These are phyloP conservation scores for Drosophila limbata DNA, from an alignment of 2,888 invertebrate species.

Conservation along the genomic window DNA sequence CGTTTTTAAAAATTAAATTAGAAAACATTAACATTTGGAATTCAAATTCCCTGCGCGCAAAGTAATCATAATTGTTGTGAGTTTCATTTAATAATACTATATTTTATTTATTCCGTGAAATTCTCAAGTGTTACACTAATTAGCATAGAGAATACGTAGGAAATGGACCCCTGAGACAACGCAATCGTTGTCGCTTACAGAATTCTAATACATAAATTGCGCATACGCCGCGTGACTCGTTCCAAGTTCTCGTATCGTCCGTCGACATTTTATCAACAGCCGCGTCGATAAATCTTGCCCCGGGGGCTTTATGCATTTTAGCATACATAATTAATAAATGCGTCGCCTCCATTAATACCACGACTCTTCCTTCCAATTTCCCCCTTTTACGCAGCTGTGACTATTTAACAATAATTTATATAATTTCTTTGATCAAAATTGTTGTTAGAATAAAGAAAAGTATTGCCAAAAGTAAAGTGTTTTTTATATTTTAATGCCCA, in stretches of 20 bases:
- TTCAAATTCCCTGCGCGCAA: neutral
- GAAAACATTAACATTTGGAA: slow-evolving; percentile 2
- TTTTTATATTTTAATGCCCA: neutral
- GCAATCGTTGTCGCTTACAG: neutral
- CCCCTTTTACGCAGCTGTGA: neutral
- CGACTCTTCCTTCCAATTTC: neutral
- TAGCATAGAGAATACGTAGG: slow-evolving; percentile 13
- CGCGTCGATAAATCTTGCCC: slow-evolving; percentile 45
- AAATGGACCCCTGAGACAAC: slow-evolving; percentile 1
- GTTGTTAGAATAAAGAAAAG: neutral
- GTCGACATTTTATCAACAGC: slow-evolving; percentile 35
- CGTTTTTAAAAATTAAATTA: slow-evolving; percentile 4
- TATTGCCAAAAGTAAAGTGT: neutral
- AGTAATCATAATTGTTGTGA: slow-evolving; percentile 15
- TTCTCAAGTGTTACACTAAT: slow-evolving; percentile 15
- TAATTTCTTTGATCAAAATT: neutral
- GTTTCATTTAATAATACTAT: neutral
- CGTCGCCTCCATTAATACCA: slow-evolving; percentile 6
- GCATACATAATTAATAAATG: slow-evolving; percentile 44
- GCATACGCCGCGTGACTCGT: slow-evolving; percentile 62
- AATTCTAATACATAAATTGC: slow-evolving; percentile 36
- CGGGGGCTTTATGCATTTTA: slow-evolving; percentile 18
- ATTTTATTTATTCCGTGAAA: slow-evolving; percentile 18
- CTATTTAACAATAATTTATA: neutral
- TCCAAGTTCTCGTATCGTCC: slow-evolving; percentile 1